A percentile compares a stretch with the other conserved stretches of the same genome.
Evolutionary conservation across 2,113 vertebrate species (phyloP).

Genomic region (Pteruthius melanotis): DNA sequence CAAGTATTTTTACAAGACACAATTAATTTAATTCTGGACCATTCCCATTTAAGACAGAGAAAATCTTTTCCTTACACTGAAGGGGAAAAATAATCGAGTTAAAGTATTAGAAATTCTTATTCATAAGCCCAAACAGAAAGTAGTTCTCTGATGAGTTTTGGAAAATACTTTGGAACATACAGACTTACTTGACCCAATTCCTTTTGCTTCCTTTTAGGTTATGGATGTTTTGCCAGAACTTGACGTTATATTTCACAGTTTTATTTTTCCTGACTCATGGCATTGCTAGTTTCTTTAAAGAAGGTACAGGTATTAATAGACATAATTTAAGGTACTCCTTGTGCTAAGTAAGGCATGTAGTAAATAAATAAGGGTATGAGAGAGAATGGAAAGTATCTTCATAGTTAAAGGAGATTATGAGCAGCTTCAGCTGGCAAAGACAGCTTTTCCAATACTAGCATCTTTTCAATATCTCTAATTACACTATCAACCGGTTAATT

Average conservation of each 20-base stretch:
- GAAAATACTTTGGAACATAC: neutral
- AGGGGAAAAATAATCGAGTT: neutral
- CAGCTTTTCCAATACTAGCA: neutral
- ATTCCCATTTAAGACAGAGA: neutral
- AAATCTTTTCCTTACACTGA: neutral
- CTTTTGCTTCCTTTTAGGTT: neutral
- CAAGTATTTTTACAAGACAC: neutral
- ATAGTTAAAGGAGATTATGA: neutral
- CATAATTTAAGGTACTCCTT: neutral
- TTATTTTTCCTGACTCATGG: neutral
- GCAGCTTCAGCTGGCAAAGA: neutral
- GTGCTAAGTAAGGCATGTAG: neutral
- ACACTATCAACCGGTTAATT: neutral
- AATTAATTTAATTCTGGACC: neutral
- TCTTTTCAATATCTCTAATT: neutral
- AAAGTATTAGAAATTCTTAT: neutral
- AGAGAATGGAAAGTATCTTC: neutral
- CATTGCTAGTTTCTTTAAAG: neutral
- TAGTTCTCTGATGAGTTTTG: neutral
- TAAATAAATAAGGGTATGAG: neutral
- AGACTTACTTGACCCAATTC: neutral
- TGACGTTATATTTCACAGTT: neutral
- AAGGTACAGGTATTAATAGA: neutral
- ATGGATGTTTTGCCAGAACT: neutral
- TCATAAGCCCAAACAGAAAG: neutral